Evolutionary conservation across 2,888 invertebrate species (phyloP).

Genomic region (Syrista parreyssii): DNA sequence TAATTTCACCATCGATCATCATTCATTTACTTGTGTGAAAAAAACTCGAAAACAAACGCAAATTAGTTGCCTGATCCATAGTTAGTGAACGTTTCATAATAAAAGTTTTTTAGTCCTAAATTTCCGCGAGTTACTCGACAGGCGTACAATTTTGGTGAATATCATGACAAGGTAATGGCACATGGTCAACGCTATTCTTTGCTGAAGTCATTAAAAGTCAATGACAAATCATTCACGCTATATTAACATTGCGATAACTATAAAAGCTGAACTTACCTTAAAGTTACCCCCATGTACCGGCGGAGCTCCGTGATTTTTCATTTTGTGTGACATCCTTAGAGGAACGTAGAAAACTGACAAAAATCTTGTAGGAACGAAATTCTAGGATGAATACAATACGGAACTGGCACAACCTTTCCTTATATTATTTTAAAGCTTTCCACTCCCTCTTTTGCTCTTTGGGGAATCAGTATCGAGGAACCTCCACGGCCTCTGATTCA

Average conservation of each 20-base stretch:
- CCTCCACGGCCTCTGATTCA: background rate
- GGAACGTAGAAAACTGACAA: background rate
- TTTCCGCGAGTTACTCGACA: background rate
- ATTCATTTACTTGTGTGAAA: too few relatives aligned
- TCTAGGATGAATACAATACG: conserved; percentile 34
- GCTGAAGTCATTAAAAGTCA: conserved; percentile 31
- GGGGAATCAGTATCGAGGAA: background rate
- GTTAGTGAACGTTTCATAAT: background rate
- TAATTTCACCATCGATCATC: background rate
- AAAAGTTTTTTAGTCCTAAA: background rate
- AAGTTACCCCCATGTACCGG: conserved; percentile 59
- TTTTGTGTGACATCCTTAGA: conserved; percentile 20
- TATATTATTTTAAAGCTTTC: background rate
- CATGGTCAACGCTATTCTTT: background rate
- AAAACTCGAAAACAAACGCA: background rate
- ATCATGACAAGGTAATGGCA: background rate
- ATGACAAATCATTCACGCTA: background rate
- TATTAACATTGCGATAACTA: background rate
- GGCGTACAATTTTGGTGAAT: background rate
- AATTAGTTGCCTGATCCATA: background rate
- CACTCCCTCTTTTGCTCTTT: background rate
- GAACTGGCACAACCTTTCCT: conserved; percentile 3
- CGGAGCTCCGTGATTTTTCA: conserved; percentile 45
- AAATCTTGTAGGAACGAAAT: background rate
- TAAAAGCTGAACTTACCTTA: conserved; percentile 49